These are phyloP conservation scores for Turdus rufiventris DNA, from an alignment of 2,113 vertebrate species.

Conservation along the genomic window DNA sequence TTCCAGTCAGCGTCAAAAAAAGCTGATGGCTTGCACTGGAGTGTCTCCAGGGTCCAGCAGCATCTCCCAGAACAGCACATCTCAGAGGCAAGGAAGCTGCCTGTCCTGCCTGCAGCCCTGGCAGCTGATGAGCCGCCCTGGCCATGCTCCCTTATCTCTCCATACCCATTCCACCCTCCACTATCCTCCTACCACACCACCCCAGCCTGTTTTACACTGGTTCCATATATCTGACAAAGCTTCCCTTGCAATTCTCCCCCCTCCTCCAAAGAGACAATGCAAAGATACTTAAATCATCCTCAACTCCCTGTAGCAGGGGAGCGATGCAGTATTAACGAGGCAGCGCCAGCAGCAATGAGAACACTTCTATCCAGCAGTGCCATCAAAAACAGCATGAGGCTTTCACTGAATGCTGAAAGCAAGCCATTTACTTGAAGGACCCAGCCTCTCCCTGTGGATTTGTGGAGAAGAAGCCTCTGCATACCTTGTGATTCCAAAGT, in stretches of 20 bases:
- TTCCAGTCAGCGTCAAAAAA: neutral
- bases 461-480: neutral
- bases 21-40: neutral
- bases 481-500: neutral
- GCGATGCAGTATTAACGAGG: neutral
- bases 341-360: neutral
- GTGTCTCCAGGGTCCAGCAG: neutral
- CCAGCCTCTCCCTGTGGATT: neutral
- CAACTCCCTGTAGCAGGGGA: neutral
- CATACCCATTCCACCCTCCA: neutral
- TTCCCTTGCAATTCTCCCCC: neutral
- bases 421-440: neutral
- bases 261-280: neutral
- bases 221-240: fast-evolving
- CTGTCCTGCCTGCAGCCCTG: neutral
- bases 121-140: neutral
- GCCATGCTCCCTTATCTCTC: neutral
- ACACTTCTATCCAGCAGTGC: neutral
- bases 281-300: neutral
- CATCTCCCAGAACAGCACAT: neutral
- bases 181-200: neutral
- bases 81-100: neutral
- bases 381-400: neutral
- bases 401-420: neutral
- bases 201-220: neutral